Evolutionary conservation across 1,140 invertebrate species (phyloP).

Genomic region (Bilobella aurantiaca): DNA sequence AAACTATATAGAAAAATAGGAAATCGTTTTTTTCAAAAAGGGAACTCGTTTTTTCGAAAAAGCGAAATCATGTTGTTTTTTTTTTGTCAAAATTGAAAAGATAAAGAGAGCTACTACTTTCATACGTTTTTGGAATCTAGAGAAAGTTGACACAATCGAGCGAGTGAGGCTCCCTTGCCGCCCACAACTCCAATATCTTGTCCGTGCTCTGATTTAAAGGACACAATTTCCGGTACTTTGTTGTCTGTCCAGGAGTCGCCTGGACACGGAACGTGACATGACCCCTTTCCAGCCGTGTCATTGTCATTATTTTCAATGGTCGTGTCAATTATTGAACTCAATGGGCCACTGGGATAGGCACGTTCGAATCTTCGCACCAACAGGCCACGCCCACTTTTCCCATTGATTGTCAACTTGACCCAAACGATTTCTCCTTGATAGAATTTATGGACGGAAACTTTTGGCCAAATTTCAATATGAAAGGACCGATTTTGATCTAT

Average conservation of each 20-base stretch:
- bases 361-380: constrained; percentile 10
- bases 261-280: too few relatives aligned
- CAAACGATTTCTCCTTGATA: constrained; percentile 10
- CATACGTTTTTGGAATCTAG: constrained; percentile 20
- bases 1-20: neutral
- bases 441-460: neutral
- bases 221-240: neutral
- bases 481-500: constrained; percentile 13
- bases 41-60: too few relatives aligned
- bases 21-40: too few relatives aligned
- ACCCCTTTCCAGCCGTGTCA: neutral
- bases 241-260: neutral
- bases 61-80: too few relatives aligned
- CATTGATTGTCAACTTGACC: constrained; percentile 23
- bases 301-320: constrained; percentile 1
- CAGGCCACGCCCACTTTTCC: constrained; percentile 16
- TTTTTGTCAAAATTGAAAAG: neutral
- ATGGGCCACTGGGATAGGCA: neutral
- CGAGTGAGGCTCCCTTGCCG: constrained; percentile 60
- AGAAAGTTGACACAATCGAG: constrained; percentile 44
- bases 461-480: constrained; percentile 27
- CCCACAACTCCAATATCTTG: constrained; percentile 49
- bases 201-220: constrained; percentile 39
- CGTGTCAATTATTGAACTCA: neutral
- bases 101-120: constrained; percentile 9